Percentiles rank a stretch among this genome's conserved stretches.
Conservation (phyloP, 2,113 vertebrate species). For the Chaetorhynchus papuensis region DNA sequence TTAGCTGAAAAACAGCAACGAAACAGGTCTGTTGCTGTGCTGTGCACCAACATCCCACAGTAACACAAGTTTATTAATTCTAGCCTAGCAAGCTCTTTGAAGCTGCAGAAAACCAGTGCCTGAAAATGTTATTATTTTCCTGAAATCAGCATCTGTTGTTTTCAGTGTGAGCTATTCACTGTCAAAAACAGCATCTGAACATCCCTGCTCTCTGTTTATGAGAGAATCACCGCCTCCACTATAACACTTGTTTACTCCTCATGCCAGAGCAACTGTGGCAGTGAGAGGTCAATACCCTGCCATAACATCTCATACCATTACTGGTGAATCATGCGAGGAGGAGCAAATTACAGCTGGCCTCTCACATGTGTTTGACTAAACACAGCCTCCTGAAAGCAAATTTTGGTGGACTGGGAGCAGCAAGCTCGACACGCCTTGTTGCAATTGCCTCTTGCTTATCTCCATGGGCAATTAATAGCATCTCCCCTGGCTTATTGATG, state of each 20-base stretch:
- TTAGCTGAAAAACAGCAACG: not conserved
- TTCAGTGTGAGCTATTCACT: constrained; percentile 25
- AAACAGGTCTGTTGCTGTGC: not conserved
- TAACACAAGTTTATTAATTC: not conserved
- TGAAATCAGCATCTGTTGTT: constrained; percentile 61
- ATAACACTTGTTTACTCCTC: not conserved
- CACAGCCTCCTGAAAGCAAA: not conserved
- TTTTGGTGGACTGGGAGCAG: not conserved
- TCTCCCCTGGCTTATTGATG: not conserved
- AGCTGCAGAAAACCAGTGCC: constrained; percentile 5
- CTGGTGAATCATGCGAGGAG: not conserved
- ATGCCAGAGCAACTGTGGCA: not conserved
- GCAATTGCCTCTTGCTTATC: not conserved
- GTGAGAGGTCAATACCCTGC: not conserved
- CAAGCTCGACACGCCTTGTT: not conserved
- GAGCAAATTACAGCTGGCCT: not conserved
- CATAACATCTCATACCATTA: not conserved
- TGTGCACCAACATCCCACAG: not conserved
- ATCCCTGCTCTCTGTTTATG: not conserved
- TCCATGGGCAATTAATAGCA: not conserved
- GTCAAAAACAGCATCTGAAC: constrained; percentile 5
- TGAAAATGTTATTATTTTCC: constrained; percentile 44
- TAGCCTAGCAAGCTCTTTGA: not conserved
- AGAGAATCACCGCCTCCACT: not conserved
- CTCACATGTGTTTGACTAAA: not conserved